A percentile compares a stretch with the other conserved stretches of the same genome.
phyloP scores from a whole-genome alignment of 2,113 vertebrate genomes.

The Sapajus apella region DNA sequence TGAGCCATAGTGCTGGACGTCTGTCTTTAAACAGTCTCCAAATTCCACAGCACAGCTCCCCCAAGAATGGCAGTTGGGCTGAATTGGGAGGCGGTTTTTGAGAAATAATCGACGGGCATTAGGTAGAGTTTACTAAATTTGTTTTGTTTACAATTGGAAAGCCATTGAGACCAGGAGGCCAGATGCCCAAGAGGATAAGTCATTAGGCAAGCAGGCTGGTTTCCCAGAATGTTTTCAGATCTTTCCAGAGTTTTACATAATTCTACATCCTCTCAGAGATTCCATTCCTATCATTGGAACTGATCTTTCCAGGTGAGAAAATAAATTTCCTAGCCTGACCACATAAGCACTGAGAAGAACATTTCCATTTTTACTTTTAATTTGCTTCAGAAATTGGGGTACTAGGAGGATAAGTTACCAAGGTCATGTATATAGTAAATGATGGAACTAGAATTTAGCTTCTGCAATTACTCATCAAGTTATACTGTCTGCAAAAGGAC shows the following conservation, averaged over 20 bases:
- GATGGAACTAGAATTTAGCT: not conserved
- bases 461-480: not conserved
- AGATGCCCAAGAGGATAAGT: constrained; percentile 65
- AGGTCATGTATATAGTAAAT: rapidly evolving
- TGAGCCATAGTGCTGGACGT: not conserved
- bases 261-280: not conserved
- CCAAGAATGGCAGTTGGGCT: constrained; percentile 20
- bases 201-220: constrained; percentile 22
- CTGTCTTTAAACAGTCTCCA: not conserved
- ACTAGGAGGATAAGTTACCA: not conserved
- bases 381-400: not conserved
- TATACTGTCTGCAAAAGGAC: not conserved
- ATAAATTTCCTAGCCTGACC: not conserved
- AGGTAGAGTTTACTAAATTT: constrained; percentile 70
- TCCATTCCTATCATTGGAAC: not conserved
- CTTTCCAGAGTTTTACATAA: constrained; percentile 54
- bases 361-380: not conserved
- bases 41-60: constrained; percentile 51
- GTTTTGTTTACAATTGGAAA: constrained; percentile 55
- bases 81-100: constrained; percentile 52
- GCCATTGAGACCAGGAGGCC: constrained; percentile 50
- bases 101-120: constrained; percentile 65
- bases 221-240: constrained; percentile 60
- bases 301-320: not conserved
- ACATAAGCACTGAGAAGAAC: not conserved